Base-by-base conservation (phyloP, 2,797 vertebrate genomes). In the Mallotus villosus region DNA sequence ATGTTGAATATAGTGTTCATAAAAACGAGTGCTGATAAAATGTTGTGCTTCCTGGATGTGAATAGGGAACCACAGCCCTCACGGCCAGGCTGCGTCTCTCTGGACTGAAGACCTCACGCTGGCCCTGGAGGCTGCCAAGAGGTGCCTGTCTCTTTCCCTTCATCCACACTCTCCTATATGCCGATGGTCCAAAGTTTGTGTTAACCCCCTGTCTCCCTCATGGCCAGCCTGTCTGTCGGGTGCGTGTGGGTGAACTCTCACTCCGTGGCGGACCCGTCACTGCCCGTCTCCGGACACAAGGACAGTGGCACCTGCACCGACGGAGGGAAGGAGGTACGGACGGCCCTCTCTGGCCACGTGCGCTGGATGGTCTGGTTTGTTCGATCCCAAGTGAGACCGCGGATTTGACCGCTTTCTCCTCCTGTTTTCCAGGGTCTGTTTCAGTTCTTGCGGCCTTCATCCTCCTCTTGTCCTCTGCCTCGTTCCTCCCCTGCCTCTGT, bases 91-190 rank as follows among this genome's bases (percentile, higher is more conserved):
- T 0, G 96, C 93, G 8, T 94, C 95, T 0, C 81, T 98, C 78
- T 98, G 96, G 96, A 96, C 95, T 0, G 96, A 98, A 84, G 94
- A 95, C 64, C 78, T 97, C 59, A 92, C 94, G 0, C 82, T 95
- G 78, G 95, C 94, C 24, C 86, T 97, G 75, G 96, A 97, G 86
- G 90, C 94, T 1, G 93, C 92, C 0, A 91, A 88, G 19, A 93
- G 94, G 96, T 97, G 51, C 51, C 19, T 55, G 19, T n/a, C 51
- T n/a, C 51, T n/a, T n/a, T n/a, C 51, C 51, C 51, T 7, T 55
- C 51, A 5, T n/a, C 51, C 51, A 17, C 51, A n/a, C 51, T 17
- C 55, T 21, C 17, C n/a, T 58, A 11, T 9, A 6, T 58, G 41
- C 41, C 12, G 41, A 46, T 46, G 9, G 41, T 46, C 12, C 41